phyloP scores from a whole-genome alignment of 2,797 vertebrate species.

The Falco peregrinus region DNA sequence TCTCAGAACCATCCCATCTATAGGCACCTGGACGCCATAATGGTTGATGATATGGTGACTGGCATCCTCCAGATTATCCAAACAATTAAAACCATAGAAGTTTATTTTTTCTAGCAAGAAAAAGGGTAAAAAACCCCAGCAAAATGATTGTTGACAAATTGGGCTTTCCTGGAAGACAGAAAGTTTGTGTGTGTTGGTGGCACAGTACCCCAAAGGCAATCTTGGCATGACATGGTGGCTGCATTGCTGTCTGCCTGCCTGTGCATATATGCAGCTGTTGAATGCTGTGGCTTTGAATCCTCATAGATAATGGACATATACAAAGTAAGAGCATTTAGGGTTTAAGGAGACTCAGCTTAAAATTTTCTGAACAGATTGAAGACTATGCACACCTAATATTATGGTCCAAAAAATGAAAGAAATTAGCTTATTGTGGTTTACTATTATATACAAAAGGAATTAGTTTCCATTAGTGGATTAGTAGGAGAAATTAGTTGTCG shows the following conservation, averaged over 20 bases:
- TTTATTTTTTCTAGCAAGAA: not conserved
- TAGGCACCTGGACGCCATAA: no score
- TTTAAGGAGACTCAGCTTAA: not conserved
- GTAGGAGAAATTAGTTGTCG: not conserved
- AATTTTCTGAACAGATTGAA: not conserved
- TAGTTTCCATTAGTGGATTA: not conserved
- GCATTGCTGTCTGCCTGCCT: not conserved
- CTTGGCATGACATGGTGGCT: not conserved
- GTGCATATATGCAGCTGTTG: not conserved
- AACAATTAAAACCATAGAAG: not conserved
- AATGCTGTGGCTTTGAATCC: not conserved
- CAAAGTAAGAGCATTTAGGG: not conserved
- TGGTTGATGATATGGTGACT: accelerated
- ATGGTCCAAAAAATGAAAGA: not conserved
- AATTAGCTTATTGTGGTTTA: not conserved
- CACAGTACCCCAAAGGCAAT: not conserved
- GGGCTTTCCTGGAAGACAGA: not conserved
- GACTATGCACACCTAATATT: not conserved
- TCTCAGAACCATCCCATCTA: not conserved
- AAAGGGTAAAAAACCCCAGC: not conserved
- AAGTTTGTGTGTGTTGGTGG: not conserved
- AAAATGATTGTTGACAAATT: not conserved
- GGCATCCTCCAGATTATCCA: not conserved
- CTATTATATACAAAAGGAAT: not conserved
- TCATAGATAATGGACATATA: not conserved